Base-by-base conservation (phyloP, 2,113 vertebrate species). In the Tichodroma muraria region DNA sequence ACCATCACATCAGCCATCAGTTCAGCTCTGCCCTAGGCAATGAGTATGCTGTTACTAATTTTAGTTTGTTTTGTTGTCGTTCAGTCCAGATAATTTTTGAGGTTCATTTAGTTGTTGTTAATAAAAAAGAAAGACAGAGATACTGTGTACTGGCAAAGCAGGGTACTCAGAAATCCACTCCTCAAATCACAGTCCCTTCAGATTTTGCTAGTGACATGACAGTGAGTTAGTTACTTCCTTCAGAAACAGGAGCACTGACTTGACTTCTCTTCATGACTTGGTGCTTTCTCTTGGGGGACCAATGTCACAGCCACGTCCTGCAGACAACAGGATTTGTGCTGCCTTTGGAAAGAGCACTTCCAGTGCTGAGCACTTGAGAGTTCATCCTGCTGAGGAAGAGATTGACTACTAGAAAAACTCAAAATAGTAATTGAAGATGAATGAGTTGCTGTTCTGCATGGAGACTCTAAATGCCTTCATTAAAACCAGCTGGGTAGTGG, bases 31-130 rank as follows among this genome's bases (percentile, higher is more conserved):
- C 96, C 91, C 66, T 72, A 96, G 96, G 96, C 97, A 89, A 92
- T 69, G 89, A 90, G 80, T 64, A 90, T 95, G 93, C 89, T 96
- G 91, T 93, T 96, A 93, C 95, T 96, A 96, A 96, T 96, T 96
- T 96, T 95, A 92, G 94, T 85, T 89, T 90, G 81, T 79, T 96
- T 96, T 93, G 85, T 93, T 96, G 78, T 95, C 81, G 69, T 97
- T 95, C 95, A 87, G 94, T 86, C 78, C 60, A 78, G 89, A 93
- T 95, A 90, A 88, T 96, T 96, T 96, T 90, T 95, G 85, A 95
- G 94, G 94, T 95, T 97, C 93, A 75, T 94, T 95, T 95, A 95
- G 89, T 88, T 81, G 68, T 59, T 75, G 86, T 87, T 94, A 96
- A 89, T 88, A 91, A 81, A 94, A 92, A 86, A 81, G 80, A 90